Evolutionary conservation across 2,113 vertebrate genomes (phyloP).

Genomic region (Budorcas taxicolor): DNA sequence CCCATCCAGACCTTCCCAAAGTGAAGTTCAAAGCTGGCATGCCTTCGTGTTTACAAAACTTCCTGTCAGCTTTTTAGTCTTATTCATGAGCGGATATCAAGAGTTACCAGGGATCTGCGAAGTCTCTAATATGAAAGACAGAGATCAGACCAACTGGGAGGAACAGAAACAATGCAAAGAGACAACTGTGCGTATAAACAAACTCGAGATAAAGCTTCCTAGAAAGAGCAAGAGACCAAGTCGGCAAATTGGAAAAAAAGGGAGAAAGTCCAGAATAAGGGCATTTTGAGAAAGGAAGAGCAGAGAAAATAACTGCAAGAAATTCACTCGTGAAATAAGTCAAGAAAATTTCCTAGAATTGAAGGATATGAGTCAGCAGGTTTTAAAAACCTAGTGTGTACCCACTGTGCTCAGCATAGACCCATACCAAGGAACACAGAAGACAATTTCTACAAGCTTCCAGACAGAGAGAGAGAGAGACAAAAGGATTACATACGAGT

Average conservation of each 20-base stretch:
- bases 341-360: not conserved
- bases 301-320: not conserved
- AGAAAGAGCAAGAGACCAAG: not conserved
- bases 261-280: not conserved
- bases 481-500: not conserved
- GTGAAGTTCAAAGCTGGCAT: not conserved
- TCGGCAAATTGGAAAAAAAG: not conserved
- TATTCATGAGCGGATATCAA: not conserved
- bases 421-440: not conserved
- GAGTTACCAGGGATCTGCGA: not conserved
- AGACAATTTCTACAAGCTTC: not conserved
- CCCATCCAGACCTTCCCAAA: not conserved
- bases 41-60: not conserved
- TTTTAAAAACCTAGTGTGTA: not conserved
- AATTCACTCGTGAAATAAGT: not conserved
- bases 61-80: not conserved
- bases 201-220: not conserved
- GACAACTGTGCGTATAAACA: not conserved
- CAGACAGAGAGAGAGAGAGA: not conserved
- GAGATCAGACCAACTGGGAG: not conserved
- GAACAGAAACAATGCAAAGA: not conserved
- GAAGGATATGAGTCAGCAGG: not conserved
- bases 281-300: not conserved
- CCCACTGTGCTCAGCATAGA: not conserved
- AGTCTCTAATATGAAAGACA: not conserved